Evolutionary conservation across 2,888 invertebrate genomes (phyloP).

Genomic region (Eilema sororculum): DNA sequence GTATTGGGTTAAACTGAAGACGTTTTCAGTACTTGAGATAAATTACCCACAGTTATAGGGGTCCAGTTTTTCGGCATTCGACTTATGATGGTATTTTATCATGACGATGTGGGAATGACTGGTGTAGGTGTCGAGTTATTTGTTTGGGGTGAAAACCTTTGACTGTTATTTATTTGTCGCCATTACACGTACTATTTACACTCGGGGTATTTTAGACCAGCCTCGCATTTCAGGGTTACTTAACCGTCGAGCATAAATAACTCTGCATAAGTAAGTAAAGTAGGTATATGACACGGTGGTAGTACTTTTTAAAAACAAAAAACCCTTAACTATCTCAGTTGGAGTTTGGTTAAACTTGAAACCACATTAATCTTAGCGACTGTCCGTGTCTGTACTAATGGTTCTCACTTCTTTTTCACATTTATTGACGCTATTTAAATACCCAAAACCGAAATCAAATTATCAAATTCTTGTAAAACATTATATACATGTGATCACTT

Average conservation of each 20-base stretch:
- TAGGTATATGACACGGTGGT: conserved; percentile 2
- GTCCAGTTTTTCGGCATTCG: conserved; percentile 82
- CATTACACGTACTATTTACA: conserved; percentile 48
- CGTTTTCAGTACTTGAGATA: conserved; percentile 78
- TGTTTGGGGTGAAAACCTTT: conserved; percentile 56
- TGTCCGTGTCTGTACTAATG: conserved; percentile 60
- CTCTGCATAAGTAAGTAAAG: neutral
- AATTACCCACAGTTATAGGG: conserved; percentile 80
- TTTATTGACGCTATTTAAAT: neutral
- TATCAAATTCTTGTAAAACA: no score
- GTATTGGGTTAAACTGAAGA: conserved; percentile 85
- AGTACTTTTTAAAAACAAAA: conserved; percentile 43
- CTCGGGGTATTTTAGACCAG: conserved; percentile 37
- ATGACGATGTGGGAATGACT: conserved; percentile 67
- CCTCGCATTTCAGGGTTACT: conserved; percentile 36
- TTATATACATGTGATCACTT: no score
- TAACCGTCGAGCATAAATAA: neutral
- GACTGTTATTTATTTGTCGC: conserved; percentile 50
- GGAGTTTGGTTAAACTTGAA: conserved; percentile 70
- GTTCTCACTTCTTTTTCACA: conserved; percentile 39
- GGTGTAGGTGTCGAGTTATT: conserved; percentile 57
- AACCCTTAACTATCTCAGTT: conserved; percentile 66
- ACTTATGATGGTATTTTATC: conserved; percentile 81
- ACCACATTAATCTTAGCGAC: conserved; percentile 77
- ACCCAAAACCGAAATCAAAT: no score